Evolutionary conservation across 2,113 vertebrate genomes (phyloP).

Genomic region (Elaphurus davidianus): DNA sequence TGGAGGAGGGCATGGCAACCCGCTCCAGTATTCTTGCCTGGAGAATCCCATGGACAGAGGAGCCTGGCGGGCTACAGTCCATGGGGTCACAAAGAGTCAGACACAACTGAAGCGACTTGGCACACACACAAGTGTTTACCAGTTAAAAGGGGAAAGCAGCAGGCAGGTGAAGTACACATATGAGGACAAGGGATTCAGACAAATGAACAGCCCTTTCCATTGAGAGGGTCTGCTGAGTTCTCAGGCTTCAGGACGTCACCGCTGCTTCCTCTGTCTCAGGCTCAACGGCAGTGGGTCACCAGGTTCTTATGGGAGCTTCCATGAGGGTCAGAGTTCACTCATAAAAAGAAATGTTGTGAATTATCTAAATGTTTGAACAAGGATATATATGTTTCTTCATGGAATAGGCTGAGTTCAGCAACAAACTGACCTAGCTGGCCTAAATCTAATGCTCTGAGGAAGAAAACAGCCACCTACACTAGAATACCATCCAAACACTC

Average conservation of each 20-base stretch:
- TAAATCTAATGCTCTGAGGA: not conserved
- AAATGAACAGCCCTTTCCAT: not conserved
- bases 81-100: not conserved
- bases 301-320: not conserved
- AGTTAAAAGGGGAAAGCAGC: not conserved
- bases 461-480: not conserved
- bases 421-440: not conserved
- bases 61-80: not conserved
- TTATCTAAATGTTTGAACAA: not conserved
- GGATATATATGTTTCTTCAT: not conserved
- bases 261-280: not conserved
- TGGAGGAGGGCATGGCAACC: not conserved
- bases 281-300: not conserved
- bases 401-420: not conserved
- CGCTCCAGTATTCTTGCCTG: not conserved
- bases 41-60: not conserved
- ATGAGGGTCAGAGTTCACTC: not conserved
- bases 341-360: not conserved
- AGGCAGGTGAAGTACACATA: not conserved
- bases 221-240: not conserved
- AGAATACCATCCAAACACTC: not conserved
- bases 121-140: not conserved
- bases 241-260: not conserved
- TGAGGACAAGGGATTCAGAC: not conserved
- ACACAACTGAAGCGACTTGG: not conserved